These are phyloP conservation scores for Platichthys flesus DNA, from an alignment of 2,113 vertebrate genomes.

Conservation along the genomic window DNA sequence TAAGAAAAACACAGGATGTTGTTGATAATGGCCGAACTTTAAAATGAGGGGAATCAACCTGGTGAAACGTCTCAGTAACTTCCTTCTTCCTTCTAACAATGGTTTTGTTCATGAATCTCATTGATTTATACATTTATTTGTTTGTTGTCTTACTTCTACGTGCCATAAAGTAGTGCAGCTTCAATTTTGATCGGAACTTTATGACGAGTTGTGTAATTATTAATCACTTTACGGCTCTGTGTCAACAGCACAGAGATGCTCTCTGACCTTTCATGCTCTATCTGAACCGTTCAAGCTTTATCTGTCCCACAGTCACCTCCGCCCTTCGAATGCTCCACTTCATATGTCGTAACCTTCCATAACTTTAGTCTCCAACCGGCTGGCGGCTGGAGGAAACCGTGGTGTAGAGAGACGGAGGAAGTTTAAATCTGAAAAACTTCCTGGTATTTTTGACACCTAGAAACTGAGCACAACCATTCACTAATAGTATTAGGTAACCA, in stretches of 20 bases:
- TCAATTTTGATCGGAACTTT: neutral
- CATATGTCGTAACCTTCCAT: neutral
- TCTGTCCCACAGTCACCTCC: neutral
- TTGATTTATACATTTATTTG: neutral
- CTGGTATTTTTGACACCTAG: too few species aligned
- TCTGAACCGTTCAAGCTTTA: slow-evolving; percentile 13
- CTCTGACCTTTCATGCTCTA: slow-evolving; percentile 15
- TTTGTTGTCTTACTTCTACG: neutral
- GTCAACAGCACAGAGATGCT: slow-evolving; percentile 26
- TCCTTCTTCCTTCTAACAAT: neutral
- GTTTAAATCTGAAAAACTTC: too few species aligned
- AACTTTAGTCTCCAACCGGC: neutral
- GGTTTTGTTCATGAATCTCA: too few species aligned
- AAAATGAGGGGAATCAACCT: neutral
- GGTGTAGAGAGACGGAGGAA: too few species aligned
- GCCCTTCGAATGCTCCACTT: too few species aligned
- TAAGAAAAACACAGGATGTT: too few species aligned
- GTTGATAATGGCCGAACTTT: neutral
- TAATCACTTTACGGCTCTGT: slow-evolving; percentile 52
- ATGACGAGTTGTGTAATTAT: slow-evolving; percentile 49
- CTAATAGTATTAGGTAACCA: too few species aligned
- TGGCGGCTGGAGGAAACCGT: too few species aligned
- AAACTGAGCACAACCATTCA: too few species aligned
- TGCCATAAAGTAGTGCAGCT: neutral
- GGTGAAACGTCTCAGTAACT: neutral